phyloP scores from a whole-genome alignment of 2,888 invertebrate species.

The Glomeris marginata region DNA sequence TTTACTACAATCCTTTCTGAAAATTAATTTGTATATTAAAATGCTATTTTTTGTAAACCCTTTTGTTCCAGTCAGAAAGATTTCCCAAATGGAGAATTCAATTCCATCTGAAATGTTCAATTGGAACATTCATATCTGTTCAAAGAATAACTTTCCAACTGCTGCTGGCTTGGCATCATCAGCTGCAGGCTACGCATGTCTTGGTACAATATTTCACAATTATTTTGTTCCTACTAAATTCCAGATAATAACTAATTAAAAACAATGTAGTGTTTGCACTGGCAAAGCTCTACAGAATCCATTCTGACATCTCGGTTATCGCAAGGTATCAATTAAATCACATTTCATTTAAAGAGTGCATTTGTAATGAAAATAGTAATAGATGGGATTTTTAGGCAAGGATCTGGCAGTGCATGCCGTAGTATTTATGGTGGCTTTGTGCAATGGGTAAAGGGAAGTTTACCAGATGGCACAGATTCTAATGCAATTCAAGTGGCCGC shows the following conservation, averaged over 20 bases:
- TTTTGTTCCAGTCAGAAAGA: constrained; percentile 11
- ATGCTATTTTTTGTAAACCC: no score
- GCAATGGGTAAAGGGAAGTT: constrained; percentile 63
- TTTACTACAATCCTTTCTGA: background rate
- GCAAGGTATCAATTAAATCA: constrained; percentile 42
- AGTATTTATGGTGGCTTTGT: constrained; percentile 93
- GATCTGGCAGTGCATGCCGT: constrained; percentile 91
- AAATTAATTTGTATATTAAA: background rate
- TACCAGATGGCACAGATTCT: constrained; percentile 27
- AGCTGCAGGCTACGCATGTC: constrained; percentile 93
- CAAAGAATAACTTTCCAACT: constrained; percentile 95
- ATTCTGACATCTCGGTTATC: constrained; percentile 55
- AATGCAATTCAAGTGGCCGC: constrained; percentile 40
- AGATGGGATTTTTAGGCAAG: constrained; percentile 21
- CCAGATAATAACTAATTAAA: constrained; percentile 1
- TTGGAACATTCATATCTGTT: constrained; percentile 68
- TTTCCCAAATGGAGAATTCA: constrained; percentile 30
- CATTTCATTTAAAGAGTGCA: constrained; percentile 1
- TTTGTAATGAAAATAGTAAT: background rate
- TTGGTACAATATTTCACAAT: constrained; percentile 36
- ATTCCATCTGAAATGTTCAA: constrained; percentile 19
- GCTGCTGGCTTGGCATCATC: constrained; percentile 97
- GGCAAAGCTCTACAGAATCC: constrained; percentile 52
- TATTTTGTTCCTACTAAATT: background rate
- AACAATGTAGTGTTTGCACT: constrained; percentile 48